Evolutionary conservation across 2,888 invertebrate species (phyloP).

Genomic region (Dysmachus trigonus): DNA sequence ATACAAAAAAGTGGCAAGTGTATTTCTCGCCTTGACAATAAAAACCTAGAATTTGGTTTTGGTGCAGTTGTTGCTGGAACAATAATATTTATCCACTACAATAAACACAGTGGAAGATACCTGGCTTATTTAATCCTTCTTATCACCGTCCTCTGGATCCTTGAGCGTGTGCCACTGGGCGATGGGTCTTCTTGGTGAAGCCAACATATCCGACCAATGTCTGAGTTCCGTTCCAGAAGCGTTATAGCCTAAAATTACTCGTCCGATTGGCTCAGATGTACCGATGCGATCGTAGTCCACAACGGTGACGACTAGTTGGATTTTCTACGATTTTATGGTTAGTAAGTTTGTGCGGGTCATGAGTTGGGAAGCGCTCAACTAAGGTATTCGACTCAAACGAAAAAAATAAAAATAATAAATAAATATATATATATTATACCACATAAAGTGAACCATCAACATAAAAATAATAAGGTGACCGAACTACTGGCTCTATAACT

Average conservation of each 20-base stretch:
- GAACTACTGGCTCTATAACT: constrained; percentile 12
- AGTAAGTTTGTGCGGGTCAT: not conserved
- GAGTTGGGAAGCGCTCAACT: constrained; percentile 12
- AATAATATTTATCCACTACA: not conserved
- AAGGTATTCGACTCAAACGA: constrained; percentile 1
- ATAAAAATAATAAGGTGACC: constrained; percentile 1
- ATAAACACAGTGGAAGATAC: constrained; percentile 10
- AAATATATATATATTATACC: not conserved
- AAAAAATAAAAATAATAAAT: not conserved
- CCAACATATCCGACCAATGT: constrained; percentile 99
- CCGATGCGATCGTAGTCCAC: constrained; percentile 99
- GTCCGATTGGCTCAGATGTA: constrained; percentile 99
- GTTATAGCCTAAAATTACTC: constrained; percentile 96
- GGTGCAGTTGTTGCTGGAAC: not conserved
- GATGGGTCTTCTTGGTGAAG: constrained; percentile 97
- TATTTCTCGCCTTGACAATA: not conserved
- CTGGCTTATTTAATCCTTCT: constrained; percentile 50
- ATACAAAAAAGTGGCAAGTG: not conserved
- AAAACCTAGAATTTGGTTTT: not conserved
- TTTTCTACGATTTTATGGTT: constrained; percentile 77
- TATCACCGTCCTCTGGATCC: constrained; percentile 85
- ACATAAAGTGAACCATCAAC: constrained; percentile 31
- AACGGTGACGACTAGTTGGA: constrained; percentile 97
- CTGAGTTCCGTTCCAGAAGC: constrained; percentile 97
- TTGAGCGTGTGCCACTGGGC: constrained; percentile 99